Evolutionary conservation across 2,888 invertebrate genomes (phyloP).

Genomic region (Timema podura): DNA sequence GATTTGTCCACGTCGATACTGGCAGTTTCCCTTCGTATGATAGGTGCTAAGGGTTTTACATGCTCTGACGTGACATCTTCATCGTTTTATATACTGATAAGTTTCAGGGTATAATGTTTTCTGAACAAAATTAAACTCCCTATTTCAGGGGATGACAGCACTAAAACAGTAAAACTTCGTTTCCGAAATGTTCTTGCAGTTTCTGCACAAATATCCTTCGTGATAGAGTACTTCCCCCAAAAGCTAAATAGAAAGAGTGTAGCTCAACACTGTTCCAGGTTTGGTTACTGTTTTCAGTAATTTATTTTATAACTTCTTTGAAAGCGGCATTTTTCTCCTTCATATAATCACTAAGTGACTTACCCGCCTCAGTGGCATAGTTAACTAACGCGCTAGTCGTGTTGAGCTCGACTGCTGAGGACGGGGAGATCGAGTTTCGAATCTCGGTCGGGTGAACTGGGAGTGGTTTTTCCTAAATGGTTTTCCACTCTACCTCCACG

Average conservation of each 20-base stretch:
- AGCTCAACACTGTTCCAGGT: background rate
- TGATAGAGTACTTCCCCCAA: background rate
- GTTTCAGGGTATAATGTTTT: background rate
- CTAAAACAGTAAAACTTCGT: background rate
- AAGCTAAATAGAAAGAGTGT: background rate
- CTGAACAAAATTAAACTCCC: background rate
- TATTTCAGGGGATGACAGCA: constrained; percentile 2
- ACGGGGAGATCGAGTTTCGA: too few relatives aligned
- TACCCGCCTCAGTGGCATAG: too few relatives aligned
- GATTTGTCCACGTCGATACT: background rate
- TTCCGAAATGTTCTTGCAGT: background rate
- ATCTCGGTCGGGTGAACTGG: too few relatives aligned
- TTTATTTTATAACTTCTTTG: background rate
- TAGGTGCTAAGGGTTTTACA: background rate
- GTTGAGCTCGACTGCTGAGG: too few relatives aligned
- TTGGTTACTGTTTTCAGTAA: background rate
- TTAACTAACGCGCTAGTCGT: too few relatives aligned
- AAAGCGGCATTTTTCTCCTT: background rate
- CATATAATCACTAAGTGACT: background rate
- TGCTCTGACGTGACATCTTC: background rate
- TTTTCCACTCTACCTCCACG: too few relatives aligned
- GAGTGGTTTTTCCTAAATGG: too few relatives aligned
- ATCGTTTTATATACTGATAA: background rate
- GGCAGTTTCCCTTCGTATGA: background rate
- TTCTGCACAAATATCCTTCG: background rate